Base-by-base conservation (phyloP, 1,140 invertebrate species). In the Pinna nobilis region DNA sequence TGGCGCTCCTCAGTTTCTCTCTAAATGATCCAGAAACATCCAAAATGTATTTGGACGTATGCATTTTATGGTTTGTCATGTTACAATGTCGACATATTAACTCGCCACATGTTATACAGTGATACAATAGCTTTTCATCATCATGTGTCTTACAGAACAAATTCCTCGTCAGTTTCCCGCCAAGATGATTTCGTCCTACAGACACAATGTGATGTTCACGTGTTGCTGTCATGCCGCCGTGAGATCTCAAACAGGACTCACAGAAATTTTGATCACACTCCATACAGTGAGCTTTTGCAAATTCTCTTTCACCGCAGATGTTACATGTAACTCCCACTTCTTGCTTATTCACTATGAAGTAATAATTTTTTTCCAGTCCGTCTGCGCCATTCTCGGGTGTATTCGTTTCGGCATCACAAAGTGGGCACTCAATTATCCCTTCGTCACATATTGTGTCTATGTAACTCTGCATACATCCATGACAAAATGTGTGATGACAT, bases 241-340 rank as follows among this genome's bases (percentile, higher is more conserved):
- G 73, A 20, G 60, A 75, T 33, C 66, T 65, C 1, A 75, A 23
- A 66, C 73, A 75, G 1, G 47, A 44, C 3, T 41, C 35, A 32
- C 73, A 75, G n/a, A 70, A 75, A 41, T 75, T 61, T 28, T 75
- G 73, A n/a, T 50, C 32, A n/a, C 73, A 75, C 33, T 75, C 73
- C 13, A 75, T 32, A 50, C 73, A 75, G 20, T 59, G 51, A 6
- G 41, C 39, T 23, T 20, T 65, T 2, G 73, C 73, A 3, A 59
- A 33, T 66, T 75, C 59, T 28, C 51, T 28, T 30, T 75, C 67
- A 6, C 53, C 61, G 59, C 73, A 75, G 25, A 75, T 51, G 18
- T 61, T 39, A 39, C 73, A 75, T 2, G 18, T 50, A n/a, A 50
- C 35, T 13, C 73, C 67, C 1, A 70, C n/a, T n/a, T 47, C 20